Evolutionary conservation across 92 coral and sea anemone species (phyloP), one percentile per base, ranked within the genome.

Genomic region (Epizoanthus stellaris): DNA sequence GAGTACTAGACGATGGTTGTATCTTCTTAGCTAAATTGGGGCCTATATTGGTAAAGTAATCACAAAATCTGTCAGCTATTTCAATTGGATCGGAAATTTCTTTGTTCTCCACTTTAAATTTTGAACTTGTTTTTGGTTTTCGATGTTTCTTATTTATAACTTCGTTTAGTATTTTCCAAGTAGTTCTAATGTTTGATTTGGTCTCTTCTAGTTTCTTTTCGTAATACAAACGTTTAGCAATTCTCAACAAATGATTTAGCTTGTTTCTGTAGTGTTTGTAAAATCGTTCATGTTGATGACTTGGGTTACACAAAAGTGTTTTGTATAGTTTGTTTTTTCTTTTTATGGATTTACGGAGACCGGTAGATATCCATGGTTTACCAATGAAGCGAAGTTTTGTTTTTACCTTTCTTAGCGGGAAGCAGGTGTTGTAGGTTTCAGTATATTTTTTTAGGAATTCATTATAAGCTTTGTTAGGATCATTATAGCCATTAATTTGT

Each of bases 341-440:
- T 68, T 66, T 81, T 17, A 73, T 74, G 16, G 89, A 86, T 81
- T 80, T 86, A 6, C 71, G 47, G 9, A 89, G 86, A n/a, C 89
- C 92, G 2, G 70, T 71, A 5, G 92, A 39, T 60, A 89, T 70
- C 92, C 92, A 89, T 3, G 92, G 92, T 80, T 85, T 89, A 4
- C 49, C 49, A 12, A 63, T 42, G 61, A 34, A 30, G 56, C 43
- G 38, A n/a, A 10, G 45, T 80, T 87, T 87, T 23, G 42, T 67
- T 10, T 59, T 47, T 40, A 59, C 62, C 81, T 54, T 81, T 89
- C 73, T 84, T 15, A 77, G 57, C 3, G 89, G 91, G 57, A 91
- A 91, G 80, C 86, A 84, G 6, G 47, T 15, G 43, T 91, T 59
- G 67, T 83, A 91, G 38, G 66, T 85, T 21, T 82, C 58, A 30